These are phyloP conservation scores for Platycheirus albimanus DNA, from an alignment of 2,888 invertebrate species.

Conservation along the genomic window DNA sequence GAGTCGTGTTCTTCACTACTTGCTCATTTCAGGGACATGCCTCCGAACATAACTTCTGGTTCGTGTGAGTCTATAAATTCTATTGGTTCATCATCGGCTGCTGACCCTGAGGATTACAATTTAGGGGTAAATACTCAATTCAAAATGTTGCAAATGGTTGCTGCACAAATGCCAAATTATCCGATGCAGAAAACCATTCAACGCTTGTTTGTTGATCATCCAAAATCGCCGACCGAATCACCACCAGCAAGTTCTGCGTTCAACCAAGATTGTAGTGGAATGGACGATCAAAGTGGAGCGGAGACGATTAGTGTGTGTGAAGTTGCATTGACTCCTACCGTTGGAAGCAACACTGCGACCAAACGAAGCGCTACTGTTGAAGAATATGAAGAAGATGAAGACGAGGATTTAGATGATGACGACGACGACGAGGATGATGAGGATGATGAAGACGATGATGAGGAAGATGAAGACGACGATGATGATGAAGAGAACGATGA, in stretches of 20 bases:
- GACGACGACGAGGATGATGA: slow-evolving; percentile 79
- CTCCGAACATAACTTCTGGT: slow-evolving; percentile 67
- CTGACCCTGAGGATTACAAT: slow-evolving; percentile 77
- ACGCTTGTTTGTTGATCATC: slow-evolving; percentile 82
- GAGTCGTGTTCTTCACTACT: slow-evolving; percentile 63
- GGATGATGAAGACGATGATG: slow-evolving; percentile 78
- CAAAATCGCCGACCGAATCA: slow-evolving; percentile 83
- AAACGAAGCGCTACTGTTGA: slow-evolving; percentile 67
- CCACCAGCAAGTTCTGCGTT: slow-evolving; percentile 74
- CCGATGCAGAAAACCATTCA: slow-evolving; percentile 78
- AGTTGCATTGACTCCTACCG: slow-evolving; percentile 35
- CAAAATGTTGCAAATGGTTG: slow-evolving; percentile 81
- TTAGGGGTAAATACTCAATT: slow-evolving; percentile 77
- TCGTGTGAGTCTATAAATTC: slow-evolving; percentile 77
- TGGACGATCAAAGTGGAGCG: slow-evolving; percentile 15
- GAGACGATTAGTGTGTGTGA: slow-evolving; percentile 46
- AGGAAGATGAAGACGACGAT: slow-evolving; percentile 77
- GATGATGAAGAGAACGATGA: slow-evolving; percentile 78
- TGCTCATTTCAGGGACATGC: slow-evolving; percentile 67
- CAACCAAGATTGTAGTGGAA: slow-evolving; percentile 51
- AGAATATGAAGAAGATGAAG: slow-evolving; percentile 77
- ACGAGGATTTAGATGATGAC: slow-evolving; percentile 79
- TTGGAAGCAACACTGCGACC: slow-evolving; percentile 60
- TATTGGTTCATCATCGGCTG: slow-evolving; percentile 72
- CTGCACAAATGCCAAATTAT: slow-evolving; percentile 79